Evolutionary conservation across 2,888 invertebrate genomes (phyloP), one percentile per base, ranked within the genome.

Genomic region (Balanococcus diminutus): DNA sequence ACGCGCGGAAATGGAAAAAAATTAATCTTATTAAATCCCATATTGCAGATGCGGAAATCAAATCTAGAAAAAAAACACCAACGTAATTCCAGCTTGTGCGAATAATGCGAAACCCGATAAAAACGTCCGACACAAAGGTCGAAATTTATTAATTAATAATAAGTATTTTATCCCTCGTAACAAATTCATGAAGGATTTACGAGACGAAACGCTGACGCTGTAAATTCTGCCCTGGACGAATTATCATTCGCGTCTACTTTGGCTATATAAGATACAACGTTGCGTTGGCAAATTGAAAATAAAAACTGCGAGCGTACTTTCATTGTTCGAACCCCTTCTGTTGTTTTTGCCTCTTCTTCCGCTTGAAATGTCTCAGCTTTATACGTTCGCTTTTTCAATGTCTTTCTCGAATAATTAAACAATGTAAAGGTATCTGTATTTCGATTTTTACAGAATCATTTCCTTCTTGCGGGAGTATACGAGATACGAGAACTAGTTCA

Each of bases 401-500:
- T 67, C 67, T 67, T 67, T 56, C 28, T 67, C 14, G 28, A 75
- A 75, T 75, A 75, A 75, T 75, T 75, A 32, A 75, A 32, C 75
- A 32, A 75, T 11, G 75, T 61, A 61, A 61, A 8, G 11, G n/a
- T n/a, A n/a, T n/a, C n/a, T n/a, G n/a, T 19, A 31, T 28, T 75
- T 32, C 36, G 32, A 75, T 75, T 75, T 75, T 75, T 32, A 16
- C 6, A 75, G 32, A 75, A 75, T 32, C 25, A 67, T 75, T 75
- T 75, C 75, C 75, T 32, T 75, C 19, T 75, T 19, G 75, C 31
- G n/a, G n/a, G n/a, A n/a, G n/a, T n/a, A n/a, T n/a, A n/a, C n/a
- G n/a, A n/a, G n/a, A n/a, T n/a, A n/a, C n/a, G 2, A 32, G 32
- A 75, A 75, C 75, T 32, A 28, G 75, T 75, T 75, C 75, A 75